Percentiles rank a stretch among this genome's conserved stretches.
These are phyloP conservation scores for Invenusta paracnida DNA, from an alignment of 2,888 invertebrate species.

Conservation along the genomic window DNA sequence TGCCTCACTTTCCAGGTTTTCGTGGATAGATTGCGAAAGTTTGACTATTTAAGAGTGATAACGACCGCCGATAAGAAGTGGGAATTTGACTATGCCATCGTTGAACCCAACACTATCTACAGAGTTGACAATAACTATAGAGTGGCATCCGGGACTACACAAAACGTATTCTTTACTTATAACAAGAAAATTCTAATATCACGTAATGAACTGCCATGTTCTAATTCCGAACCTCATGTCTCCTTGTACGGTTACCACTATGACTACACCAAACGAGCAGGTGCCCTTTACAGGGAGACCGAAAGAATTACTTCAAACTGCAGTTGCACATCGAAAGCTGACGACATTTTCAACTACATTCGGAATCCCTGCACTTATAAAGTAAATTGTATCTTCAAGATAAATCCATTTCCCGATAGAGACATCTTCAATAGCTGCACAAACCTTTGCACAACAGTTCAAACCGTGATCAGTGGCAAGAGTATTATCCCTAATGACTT, in stretches of 20 bases:
- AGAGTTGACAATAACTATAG: background rate
- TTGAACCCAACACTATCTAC: background rate
- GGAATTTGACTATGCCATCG: background rate
- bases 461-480: background rate
- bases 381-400: background rate
- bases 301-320: background rate
- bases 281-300: background rate
- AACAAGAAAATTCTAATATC: background rate
- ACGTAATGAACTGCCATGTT: background rate
- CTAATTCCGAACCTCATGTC: background rate
- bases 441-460: background rate
- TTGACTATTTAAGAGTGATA: background rate
- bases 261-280: background rate
- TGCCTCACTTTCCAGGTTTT: background rate
- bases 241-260: background rate
- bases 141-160: background rate
- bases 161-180: background rate
- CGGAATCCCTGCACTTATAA: background rate
- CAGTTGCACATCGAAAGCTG: background rate
- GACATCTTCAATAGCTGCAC: background rate
- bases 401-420: background rate
- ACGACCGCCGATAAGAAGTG: background rate
- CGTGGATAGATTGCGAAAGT: background rate
- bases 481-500: background rate
- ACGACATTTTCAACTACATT: background rate